A percentile compares a stretch with the other conserved stretches of the same genome.
These are phyloP conservation scores for Margaritifera margaritifera DNA, from an alignment of 2,888 invertebrate genomes.

Conservation along the genomic window DNA sequence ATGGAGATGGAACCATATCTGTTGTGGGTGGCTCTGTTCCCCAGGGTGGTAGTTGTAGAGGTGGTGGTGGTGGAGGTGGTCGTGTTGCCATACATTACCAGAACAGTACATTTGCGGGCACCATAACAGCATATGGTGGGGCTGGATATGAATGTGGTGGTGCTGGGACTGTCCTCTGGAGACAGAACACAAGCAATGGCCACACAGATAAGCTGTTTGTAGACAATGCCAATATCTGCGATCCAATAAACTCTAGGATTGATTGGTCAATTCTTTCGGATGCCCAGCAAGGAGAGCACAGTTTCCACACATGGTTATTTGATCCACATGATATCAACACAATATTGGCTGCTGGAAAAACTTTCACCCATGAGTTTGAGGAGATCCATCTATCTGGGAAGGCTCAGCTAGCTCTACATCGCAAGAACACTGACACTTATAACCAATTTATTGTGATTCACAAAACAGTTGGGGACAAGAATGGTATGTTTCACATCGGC, in stretches of 20 bases:
- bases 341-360: slow-evolving; percentile 5
- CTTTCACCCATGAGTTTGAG: slow-evolving; percentile 24
- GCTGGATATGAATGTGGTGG: slow-evolving; percentile 57
- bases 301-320: slow-evolving; percentile 56
- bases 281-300: slow-evolving; percentile 46
- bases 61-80: slow-evolving; percentile 63
- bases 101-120: slow-evolving; percentile 37
- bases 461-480: slow-evolving; percentile 50
- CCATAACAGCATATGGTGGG: slow-evolving; percentile 45
- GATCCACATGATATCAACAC: slow-evolving; percentile 21
- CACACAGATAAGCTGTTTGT: slow-evolving; percentile 37
- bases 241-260: slow-evolving; percentile 33
- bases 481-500: slow-evolving; percentile 46
- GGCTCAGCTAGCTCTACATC: slow-evolving; percentile 53
- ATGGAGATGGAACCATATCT: slow-evolving; percentile 39
- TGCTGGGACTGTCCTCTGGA: slow-evolving; percentile 49
- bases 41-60: slow-evolving; percentile 32
- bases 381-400: slow-evolving; percentile 45
- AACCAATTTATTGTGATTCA: slow-evolving; percentile 43
- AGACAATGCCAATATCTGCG: slow-evolving; percentile 50
- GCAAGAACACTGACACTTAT: slow-evolving; percentile 43
- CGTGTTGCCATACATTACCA: slow-evolving; percentile 49
- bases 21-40: slow-evolving; percentile 42
- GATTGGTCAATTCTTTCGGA: slow-evolving; percentile 46
- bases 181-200: slow-evolving; percentile 17